Conservation (phyloP, 2,888 invertebrate species). For the Lottia scabra region DNA sequence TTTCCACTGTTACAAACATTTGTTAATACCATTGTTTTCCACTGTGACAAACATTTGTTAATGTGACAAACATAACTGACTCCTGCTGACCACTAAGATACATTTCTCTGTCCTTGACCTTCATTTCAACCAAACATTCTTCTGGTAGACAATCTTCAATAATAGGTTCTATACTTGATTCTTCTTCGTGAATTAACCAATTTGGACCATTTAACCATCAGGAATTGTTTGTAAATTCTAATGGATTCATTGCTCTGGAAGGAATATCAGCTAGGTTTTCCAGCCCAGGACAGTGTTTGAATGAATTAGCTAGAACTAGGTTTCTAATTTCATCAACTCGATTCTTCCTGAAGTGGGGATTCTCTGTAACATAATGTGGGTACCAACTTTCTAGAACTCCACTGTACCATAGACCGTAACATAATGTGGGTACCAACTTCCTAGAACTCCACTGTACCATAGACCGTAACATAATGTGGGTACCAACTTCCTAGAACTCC, state of each 20-base stretch:
- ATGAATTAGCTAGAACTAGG: not conserved
- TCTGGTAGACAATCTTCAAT: too few relatives aligned
- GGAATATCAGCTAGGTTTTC: not conserved
- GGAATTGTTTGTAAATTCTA: not conserved
- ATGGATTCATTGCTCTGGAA: not conserved
- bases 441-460: too few relatives aligned
- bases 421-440: too few relatives aligned
- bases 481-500: too few relatives aligned
- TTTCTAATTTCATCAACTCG: not conserved
- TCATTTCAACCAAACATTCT: not conserved
- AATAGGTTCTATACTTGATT: not conserved
- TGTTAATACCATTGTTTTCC: not conserved
- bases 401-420: too few relatives aligned
- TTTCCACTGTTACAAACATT: too few relatives aligned
- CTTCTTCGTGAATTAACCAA: not conserved
- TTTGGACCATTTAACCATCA: too few relatives aligned
- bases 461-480: too few relatives aligned
- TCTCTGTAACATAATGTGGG: too few relatives aligned
- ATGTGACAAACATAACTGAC: too few relatives aligned
- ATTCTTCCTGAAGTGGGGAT: not conserved
- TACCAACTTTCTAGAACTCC: too few relatives aligned
- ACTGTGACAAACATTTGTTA: too few relatives aligned
- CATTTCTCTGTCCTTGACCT: not conserved
- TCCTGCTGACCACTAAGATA: not conserved
- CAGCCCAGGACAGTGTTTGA: not conserved